These are phyloP conservation scores for Phoebastria nigripes DNA, from an alignment of 2,797 vertebrate genomes.

Conservation along the genomic window DNA sequence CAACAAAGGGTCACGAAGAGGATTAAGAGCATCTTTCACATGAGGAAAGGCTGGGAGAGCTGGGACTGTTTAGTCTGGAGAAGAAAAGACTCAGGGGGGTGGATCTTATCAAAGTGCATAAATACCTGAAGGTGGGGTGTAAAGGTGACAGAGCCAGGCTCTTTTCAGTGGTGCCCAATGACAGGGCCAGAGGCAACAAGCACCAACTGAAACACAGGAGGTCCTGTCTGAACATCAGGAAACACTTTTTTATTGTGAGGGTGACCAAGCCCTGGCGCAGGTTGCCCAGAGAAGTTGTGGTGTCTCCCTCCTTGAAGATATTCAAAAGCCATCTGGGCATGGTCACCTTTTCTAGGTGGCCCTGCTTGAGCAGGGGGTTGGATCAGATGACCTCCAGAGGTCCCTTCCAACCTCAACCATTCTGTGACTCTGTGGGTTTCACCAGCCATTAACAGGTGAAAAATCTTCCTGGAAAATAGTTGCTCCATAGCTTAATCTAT, in stretches of 20 bases:
- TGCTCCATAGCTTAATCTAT: not conserved
- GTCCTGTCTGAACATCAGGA: not conserved
- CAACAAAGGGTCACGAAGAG: not conserved
- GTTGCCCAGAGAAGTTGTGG: not conserved
- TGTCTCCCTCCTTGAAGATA: not conserved
- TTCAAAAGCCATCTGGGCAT: not conserved
- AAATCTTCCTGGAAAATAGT: not conserved
- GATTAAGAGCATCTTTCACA: not conserved
- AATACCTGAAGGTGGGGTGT: not conserved
- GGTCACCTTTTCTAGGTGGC: not conserved
- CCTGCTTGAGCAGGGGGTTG: not conserved
- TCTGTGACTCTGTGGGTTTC: not conserved
- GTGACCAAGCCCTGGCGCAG: not conserved
- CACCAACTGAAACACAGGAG: not conserved
- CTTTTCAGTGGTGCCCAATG: not conserved
- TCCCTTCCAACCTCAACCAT: not conserved
- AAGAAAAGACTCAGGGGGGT: not conserved
- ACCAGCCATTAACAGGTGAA: not conserved
- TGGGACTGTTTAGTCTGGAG: not conserved
- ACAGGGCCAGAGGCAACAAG: not conserved
- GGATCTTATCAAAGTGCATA: not conserved
- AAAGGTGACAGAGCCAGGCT: not conserved
- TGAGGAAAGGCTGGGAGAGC: not conserved
- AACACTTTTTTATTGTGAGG: not conserved
- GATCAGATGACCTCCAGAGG: not conserved